Base-by-base conservation (phyloP, 1,140 invertebrate genomes). In the Drosophila erecta region DNA sequence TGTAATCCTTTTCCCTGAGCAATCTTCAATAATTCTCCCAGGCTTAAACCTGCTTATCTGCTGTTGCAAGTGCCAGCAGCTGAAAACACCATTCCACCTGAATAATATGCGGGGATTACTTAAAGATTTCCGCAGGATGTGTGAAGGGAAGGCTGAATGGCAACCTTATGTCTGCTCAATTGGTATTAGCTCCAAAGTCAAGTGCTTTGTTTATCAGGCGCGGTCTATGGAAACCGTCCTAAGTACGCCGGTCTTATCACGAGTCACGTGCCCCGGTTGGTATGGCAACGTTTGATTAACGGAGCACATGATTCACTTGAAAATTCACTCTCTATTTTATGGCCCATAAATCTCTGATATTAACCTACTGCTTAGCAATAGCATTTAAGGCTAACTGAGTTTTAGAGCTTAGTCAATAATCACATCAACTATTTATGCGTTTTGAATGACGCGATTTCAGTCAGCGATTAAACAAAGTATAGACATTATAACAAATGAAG, bases 191-290 rank as follows among this genome's bases (percentile, higher is more conserved):
- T 41, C 15, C 14, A 24, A 49, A 61, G 41, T 67, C 78, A 78
- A 85, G 81, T 85, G 83, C 38, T 65, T 70, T 86, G 60, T 81
- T 85, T 86, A 86, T 85, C 81, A 66, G 78, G 24, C 11, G 46
- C 56, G 33, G 30, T 58, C 60, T 61, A 54, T 50, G 35, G 22
- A 62, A 56, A 54, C 35, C 40, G 20, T 61, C 51, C 54, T 22
- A 30, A 66, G 70, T 78, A 58, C 10, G n/a, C 24, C 12, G 11
- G 15, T 17, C 60, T 66, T 86, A 85, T 85, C 81, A 40, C 5
- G 62, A 40, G 74, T 85, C 81, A 85, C 81, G 81, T 85, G 81
- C 81, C 33, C 57, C 50, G 55, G 76, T 66, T 71, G 70, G 41
- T 72, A 38, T 51, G 35, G 43, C 38, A 37, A 50, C 58, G 55